These are phyloP conservation scores for Lysiphlebus fabarum DNA, from an alignment of 1,140 invertebrate species.

Conservation along the genomic window DNA sequence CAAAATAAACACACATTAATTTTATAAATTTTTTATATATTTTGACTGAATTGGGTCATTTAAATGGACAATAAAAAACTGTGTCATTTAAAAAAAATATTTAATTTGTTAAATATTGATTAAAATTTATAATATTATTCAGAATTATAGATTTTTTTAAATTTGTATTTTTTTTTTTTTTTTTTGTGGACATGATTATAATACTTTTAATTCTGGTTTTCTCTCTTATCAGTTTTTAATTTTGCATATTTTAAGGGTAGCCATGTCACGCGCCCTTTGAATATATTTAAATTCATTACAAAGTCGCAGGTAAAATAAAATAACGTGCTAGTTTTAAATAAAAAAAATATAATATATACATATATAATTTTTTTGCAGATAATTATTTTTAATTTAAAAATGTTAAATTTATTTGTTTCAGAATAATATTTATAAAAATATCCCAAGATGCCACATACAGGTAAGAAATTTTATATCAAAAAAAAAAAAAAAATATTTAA, in stretches of 20 bases:
- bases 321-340: neutral
- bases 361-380: no score
- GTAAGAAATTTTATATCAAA: neutral
- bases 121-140: no score
- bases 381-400: no score
- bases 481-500: neutral
- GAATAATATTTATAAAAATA: neutral
- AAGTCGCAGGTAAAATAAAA: neutral
- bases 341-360: neutral
- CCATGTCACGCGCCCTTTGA: slow-evolving; percentile 51
- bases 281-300: slow-evolving; percentile 54
- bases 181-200: slow-evolving; percentile 22
- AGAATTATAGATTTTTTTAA: no score
- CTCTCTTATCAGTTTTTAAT: slow-evolving; percentile 37
- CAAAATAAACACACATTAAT: no score
- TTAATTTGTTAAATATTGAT: no score
- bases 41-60: no score
- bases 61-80: no score
- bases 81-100: no score
- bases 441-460: slow-evolving; percentile 3
- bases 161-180: no score
- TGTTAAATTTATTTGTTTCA: slow-evolving; percentile 1
- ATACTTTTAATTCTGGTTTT: slow-evolving; percentile 37
- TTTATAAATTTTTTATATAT: no score
- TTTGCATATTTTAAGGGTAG: slow-evolving; percentile 50